phyloP scores from a whole-genome alignment of 2,113 vertebrate species.

The Elephas maximus region DNA sequence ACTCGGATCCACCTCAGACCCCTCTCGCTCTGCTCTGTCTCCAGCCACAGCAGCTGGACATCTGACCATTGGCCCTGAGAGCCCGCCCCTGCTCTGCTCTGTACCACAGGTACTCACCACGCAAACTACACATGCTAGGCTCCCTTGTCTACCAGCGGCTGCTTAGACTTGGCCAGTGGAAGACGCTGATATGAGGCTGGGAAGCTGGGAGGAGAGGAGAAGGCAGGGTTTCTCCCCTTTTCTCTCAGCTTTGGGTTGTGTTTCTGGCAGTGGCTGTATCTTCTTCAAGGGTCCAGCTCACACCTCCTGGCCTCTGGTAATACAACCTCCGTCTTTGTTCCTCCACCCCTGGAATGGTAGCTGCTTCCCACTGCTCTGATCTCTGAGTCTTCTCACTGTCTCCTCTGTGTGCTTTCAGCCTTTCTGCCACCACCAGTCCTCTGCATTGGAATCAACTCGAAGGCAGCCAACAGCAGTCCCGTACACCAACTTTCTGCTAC shows the following conservation, averaged over 20 bases:
- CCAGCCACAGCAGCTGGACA: not conserved
- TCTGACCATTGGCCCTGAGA: not conserved
- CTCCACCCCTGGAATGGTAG: not conserved
- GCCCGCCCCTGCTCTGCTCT: not conserved
- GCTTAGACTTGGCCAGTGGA: not conserved
- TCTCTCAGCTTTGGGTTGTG: not conserved
- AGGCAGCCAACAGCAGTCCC: not conserved
- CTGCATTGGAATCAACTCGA: not conserved
- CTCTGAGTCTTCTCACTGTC: not conserved
- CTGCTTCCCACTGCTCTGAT: accelerated
- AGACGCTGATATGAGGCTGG: not conserved
- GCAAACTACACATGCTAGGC: not conserved
- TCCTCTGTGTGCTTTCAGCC: not conserved
- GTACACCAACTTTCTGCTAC: not conserved
- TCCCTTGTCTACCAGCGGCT: not conserved
- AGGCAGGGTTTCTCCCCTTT: not conserved
- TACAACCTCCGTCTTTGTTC: not conserved
- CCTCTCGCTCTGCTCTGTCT: not conserved
- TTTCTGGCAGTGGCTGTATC: not conserved
- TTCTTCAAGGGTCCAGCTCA: not conserved
- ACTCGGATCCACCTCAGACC: not conserved
- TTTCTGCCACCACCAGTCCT: not conserved
- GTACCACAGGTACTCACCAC: not conserved
- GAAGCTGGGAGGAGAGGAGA: not conserved
- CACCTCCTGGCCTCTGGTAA: not conserved